Evolutionary conservation across 2,888 invertebrate genomes (phyloP), one percentile per base, ranked within the genome.

Genomic region (Escarpia spicata): DNA sequence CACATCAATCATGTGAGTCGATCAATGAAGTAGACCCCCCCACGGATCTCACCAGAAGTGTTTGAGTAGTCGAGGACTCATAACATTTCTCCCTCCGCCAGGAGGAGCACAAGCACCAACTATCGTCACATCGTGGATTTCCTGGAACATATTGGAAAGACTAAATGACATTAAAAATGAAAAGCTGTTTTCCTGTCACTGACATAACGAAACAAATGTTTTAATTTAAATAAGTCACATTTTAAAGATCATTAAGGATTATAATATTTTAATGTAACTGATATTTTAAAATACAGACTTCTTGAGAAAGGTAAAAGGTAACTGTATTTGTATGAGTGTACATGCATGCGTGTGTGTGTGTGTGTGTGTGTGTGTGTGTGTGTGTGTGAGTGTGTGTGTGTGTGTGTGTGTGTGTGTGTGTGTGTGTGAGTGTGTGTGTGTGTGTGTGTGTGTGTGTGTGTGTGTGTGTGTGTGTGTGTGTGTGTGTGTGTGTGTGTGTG

Each of bases 21-120:
- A 75, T 75, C 19, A 26, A 15, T 26, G 75, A 26, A 75, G 75
- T 26, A 26, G 26, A 26, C 26, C 19, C 26, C 75, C 75, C 15
- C 52, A n/a, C 43, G 19, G 19, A 19, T 6, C 94, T 45, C 94
- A 96, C 96, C 96, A 95, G 95, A 96, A 96, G 93, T 96, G 95
- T 94, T 96, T 96, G 45, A 96, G 95, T 3, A 96, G 95, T 90
- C 96, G 93, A 8, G 96, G 96, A 94, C 95, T 96, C 93, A 96
- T 94, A 31, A 95, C 94, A 92, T 96, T 96, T 37, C 96, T 94
- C 2, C 96, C 96, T 4, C 96, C 96, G 89, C 96, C 96, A 9
- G 96, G 95, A 3, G 96, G 96, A 1, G 95, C 96, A 95, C 96
- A 96, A 0, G 96, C 96, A 10, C 95, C 95, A 4, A 96, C 94